Evolutionary conservation across 2,113 vertebrate species (phyloP).

Genomic region (Empidonax traillii): DNA sequence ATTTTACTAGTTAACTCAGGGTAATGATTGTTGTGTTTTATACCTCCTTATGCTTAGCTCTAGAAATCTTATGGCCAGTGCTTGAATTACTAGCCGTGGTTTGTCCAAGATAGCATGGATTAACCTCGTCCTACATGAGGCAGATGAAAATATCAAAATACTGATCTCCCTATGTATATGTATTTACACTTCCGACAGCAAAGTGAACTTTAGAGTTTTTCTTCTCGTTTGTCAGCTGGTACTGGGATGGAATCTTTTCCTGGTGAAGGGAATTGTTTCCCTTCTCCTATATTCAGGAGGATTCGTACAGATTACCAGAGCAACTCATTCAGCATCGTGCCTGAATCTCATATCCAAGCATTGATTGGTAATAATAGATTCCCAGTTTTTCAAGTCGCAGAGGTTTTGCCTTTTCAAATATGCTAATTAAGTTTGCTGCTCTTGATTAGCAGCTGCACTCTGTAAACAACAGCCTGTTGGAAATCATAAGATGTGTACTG

Average conservation of each 20-base stretch:
- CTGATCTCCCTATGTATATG: background rate
- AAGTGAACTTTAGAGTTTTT: background rate
- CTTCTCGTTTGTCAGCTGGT: background rate
- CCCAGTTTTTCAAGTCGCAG: background rate
- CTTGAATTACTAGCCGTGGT: background rate
- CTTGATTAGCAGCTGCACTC: conserved; percentile 3
- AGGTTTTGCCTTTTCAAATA: conserved; percentile 5
- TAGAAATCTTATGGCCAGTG: background rate
- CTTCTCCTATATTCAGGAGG: background rate
- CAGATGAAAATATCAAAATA: background rate
- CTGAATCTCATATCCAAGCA: background rate
- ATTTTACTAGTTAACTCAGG: background rate
- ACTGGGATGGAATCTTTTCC: background rate
- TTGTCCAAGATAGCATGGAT: background rate
- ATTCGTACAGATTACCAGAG: background rate
- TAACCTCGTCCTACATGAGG: background rate
- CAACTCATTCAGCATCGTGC: background rate
- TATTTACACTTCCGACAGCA: background rate
- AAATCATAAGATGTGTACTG: background rate
- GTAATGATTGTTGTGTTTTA: background rate
- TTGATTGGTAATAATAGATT: background rate
- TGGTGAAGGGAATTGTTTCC: background rate
- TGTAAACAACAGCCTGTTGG: background rate
- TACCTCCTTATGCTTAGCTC: background rate
- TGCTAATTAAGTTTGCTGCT: background rate